Base-by-base conservation (phyloP, 2,797 vertebrate species). In the Macropodus opercularis region DNA sequence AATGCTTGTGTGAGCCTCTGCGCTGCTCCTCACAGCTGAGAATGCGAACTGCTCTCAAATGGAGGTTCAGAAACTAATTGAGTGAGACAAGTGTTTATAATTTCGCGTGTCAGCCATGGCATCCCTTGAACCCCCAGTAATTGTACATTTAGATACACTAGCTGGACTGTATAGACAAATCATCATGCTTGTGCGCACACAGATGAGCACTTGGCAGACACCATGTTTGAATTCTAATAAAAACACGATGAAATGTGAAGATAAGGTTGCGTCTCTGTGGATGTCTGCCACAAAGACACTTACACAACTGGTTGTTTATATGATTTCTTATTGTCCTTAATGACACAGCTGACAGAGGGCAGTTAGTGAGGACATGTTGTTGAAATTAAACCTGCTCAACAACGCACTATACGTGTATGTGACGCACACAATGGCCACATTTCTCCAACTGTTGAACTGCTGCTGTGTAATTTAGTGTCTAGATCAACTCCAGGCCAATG, bases 21-120 rank as follows among this genome's bases (percentile, higher is more conserved):
- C 81, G 74, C 75, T 77, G 69, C 75, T 86, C 54, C 57, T 66
- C 81, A 75, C 88, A 92, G 90, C 90, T 92, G 90, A 88, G 90
- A 88, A 89, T 89, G 81, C 84, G 79, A 87, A 85, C 78, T 44
- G 56, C 69, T 89, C 80, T 84, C 86, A 78, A 79, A 88, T 74
- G 79, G 71, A 85, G 70, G 73, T 65, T 47, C 63, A 75, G 71
- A 72, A 64, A 69, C 69, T 79, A 83, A 83, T 75, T 72, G 70
- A 80, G 58, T 71, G 53, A 65, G 83, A 89, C 85, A 72, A 84
- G 67, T 81, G 72, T 90, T 85, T 79, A 75, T 38, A 1, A 77
- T 81, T 75, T 81, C 50, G 42, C 65, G 60, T 77, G 73, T 83
- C 80, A 84, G 68, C 59, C 69, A 19, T 77, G 55, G 62, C 66